phyloP scores from a whole-genome alignment of 2,113 vertebrate genomes.

The Cephalopterus ornatus region DNA sequence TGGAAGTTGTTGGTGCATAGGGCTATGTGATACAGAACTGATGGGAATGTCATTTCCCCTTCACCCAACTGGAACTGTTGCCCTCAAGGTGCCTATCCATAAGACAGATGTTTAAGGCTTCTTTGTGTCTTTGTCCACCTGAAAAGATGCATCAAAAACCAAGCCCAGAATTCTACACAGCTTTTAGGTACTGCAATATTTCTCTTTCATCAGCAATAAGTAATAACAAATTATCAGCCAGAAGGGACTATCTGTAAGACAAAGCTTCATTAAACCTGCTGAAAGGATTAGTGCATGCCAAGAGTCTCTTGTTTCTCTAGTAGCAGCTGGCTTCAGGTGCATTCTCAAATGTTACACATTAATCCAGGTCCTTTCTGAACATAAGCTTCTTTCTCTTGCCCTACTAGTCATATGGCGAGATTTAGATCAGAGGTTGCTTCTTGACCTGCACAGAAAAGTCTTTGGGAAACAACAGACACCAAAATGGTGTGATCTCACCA shows the following conservation, averaged over 20 bases:
- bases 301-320: background rate
- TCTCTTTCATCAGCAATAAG: background rate
- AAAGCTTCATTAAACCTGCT: background rate
- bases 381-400: background rate
- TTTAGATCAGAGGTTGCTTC: background rate
- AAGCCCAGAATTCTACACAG: background rate
- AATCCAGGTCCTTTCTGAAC: background rate
- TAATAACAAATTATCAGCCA: constrained; percentile 3
- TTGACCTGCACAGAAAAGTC: background rate
- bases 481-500: background rate
- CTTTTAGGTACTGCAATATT: background rate
- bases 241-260: background rate
- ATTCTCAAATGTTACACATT: background rate
- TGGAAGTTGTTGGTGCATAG: background rate
- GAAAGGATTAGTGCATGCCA: background rate
- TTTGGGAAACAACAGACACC: background rate
- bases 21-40: background rate
- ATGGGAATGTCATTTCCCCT: background rate
- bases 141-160: background rate
- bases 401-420: background rate
- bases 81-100: background rate
- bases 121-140: background rate
- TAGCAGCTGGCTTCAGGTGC: constrained; percentile 18
- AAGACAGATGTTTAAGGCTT: background rate
- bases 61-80: background rate